These are phyloP conservation scores for Spizella passerina DNA, from an alignment of 2,797 vertebrate species.

Conservation along the genomic window DNA sequence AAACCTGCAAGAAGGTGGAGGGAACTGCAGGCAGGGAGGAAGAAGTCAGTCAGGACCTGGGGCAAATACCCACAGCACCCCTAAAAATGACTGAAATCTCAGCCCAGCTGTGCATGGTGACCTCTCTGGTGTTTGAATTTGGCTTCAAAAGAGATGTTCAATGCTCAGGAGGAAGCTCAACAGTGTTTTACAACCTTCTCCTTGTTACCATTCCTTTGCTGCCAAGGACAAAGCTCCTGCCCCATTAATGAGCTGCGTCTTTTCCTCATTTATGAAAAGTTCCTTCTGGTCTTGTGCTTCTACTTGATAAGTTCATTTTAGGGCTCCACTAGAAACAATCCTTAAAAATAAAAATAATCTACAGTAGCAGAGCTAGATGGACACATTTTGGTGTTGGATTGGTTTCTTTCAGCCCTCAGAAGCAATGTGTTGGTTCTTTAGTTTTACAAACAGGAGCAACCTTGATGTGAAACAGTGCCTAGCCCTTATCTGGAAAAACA, in stretches of 20 bases:
- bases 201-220: neutral
- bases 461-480: neutral
- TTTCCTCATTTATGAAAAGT: neutral
- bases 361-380: neutral
- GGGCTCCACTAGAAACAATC: neutral
- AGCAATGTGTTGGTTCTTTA: neutral
- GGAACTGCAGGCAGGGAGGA: neutral
- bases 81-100: neutral
- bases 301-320: neutral
- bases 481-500: neutral
- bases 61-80: accelerated
- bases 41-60: neutral
- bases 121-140: neutral
- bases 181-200: neutral
- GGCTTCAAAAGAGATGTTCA: neutral
- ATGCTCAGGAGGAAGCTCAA: neutral
- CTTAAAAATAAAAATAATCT: neutral
- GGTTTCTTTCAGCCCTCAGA: neutral
- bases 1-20: neutral
- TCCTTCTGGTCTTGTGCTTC: neutral
- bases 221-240: neutral
- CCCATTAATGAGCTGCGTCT: accelerated
- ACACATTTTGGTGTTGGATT: neutral
- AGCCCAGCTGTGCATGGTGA: neutral
- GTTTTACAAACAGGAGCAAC: neutral